These are phyloP conservation scores for Acropora tenuis DNA, from an alignment of 64 coral and sea anemone genomes.

Conservation along the genomic window DNA sequence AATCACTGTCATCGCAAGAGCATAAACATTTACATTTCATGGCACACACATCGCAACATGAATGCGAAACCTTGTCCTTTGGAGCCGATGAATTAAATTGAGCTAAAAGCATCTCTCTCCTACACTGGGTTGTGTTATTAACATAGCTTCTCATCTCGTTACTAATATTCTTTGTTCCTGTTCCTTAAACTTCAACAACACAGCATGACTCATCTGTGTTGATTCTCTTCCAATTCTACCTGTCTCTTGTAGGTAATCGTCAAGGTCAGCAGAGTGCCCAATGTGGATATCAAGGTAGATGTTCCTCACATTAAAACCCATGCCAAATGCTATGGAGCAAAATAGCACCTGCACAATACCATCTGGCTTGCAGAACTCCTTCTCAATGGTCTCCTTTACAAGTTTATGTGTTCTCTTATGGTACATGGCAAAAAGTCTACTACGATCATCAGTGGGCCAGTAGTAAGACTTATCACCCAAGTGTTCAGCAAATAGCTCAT, in stretches of 20 bases:
- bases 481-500: conserved; percentile 49
- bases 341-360: conserved; percentile 69
- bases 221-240: conserved; percentile 64
- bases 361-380: conserved; percentile 63
- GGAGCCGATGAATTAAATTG: not conserved
- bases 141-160: conserved; percentile 74
- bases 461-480: conserved; percentile 44
- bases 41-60: conserved; percentile 78
- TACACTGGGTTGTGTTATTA: conserved; percentile 4
- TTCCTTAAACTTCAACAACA: conserved; percentile 63
- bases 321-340: conserved; percentile 73
- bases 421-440: conserved; percentile 72
- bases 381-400: conserved; percentile 63
- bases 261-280: conserved; percentile 71
- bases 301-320: conserved; percentile 63
- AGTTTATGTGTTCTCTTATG: conserved; percentile 64
- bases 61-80: not conserved
- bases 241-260: conserved; percentile 75
- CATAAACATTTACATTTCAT: conserved; percentile 55
- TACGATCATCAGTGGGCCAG: conserved; percentile 52
- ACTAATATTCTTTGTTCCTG: conserved; percentile 58
- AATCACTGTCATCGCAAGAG: conserved; percentile 5
- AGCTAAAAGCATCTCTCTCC: conserved; percentile 23
- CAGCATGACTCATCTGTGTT: conserved; percentile 60
- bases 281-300: conserved; percentile 57